Evolutionary conservation across 2,113 vertebrate species (phyloP), one percentile per base, ranked within the genome.

Genomic region (Otolemur garnettii): DNA sequence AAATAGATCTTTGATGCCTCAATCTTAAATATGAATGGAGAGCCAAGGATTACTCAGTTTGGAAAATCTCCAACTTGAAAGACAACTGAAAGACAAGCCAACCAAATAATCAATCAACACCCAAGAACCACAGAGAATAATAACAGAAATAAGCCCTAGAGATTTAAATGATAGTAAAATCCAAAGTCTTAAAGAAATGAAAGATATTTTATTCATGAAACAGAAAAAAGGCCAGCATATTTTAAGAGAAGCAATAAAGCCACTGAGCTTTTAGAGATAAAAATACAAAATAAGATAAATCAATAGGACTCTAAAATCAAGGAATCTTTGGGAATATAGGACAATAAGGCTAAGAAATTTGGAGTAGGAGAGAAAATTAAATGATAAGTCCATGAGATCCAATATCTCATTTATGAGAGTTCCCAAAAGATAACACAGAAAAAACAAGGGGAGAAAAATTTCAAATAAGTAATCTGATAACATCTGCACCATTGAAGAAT

Each of bases 1-100:
- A 81, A 22, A 66, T 33, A 87, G 50, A 15, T 59, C 21, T 72
- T 35, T 4, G 28, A 33, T 28, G 69, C 28, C 35, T 68, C 9
- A 21, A 50, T 38, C 18, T 75, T 86, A 64, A 82, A 22, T 24
- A 35, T 50, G n/a, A 42, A 45, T 42, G 50, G 30, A 79, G 30
- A 79, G 19, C 28, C 24, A 35, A 74, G 22, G 33, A 79, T 81
- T 50, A n/a, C 9, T 5, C 5, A n/a, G 22, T 87, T 71, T 78
- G 75, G 66, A 91, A 93, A 96, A 24, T 87, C 26, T 66, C 42
- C 30, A 84, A 22, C 8, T 83, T 79, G 59, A 82, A 87, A 91
- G 71, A 50, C 62, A 89, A 55, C 79, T 50, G 55, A 35, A 71
- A 91, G 53, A 83, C 28, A 71, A 82, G 74, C 26, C 38, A 77